Percentiles rank a stretch among this genome's conserved stretches.
phyloP scores from a whole-genome alignment of 64 coral and sea anemone species.

The Actinia equina region DNA sequence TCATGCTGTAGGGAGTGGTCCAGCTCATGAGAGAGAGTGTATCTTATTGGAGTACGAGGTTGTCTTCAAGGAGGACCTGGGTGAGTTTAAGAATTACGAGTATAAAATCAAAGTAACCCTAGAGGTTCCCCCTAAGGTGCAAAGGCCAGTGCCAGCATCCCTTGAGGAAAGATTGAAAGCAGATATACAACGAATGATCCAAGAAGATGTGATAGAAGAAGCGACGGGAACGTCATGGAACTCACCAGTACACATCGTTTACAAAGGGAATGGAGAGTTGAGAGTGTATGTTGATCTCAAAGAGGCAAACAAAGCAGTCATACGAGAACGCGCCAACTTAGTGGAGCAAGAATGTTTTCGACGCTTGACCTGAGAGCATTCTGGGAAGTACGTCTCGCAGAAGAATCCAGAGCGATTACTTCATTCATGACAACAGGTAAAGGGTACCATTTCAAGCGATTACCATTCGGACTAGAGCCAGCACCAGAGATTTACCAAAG shows the following conservation, averaged over 20 bases:
- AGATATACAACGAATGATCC: constrained; percentile 30
- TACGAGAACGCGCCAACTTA: constrained; percentile 31
- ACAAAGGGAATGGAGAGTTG: constrained; percentile 38
- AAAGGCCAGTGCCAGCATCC: constrained; percentile 13
- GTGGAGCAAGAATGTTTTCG: constrained; percentile 20
- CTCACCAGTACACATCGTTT: constrained; percentile 22
- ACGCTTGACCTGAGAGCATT: constrained; percentile 22
- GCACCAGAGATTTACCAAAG: constrained; percentile 41
- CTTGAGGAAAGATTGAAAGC: not conserved
- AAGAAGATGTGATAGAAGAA: constrained; percentile 26
- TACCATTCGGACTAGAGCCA: constrained; percentile 21
- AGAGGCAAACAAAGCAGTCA: too few relatives aligned
- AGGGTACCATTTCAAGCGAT: constrained; percentile 23
- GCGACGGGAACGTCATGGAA: constrained; percentile 26
- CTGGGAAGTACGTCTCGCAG: constrained; percentile 21
- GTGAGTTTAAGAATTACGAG: not conserved
- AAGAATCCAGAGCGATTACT: constrained; percentile 32
- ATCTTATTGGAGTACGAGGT: not conserved
- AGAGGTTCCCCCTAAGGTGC: not conserved
- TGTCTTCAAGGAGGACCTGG: constrained; percentile 4
- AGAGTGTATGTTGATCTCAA: too few relatives aligned
- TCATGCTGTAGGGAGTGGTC: constrained; percentile 15
- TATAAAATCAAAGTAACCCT: not conserved
- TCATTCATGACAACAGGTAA: constrained; percentile 42
- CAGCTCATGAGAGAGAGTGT: not conserved